These are phyloP conservation scores for Vidua chalybeata DNA, from an alignment of 2,113 vertebrate species.

Conservation along the genomic window DNA sequence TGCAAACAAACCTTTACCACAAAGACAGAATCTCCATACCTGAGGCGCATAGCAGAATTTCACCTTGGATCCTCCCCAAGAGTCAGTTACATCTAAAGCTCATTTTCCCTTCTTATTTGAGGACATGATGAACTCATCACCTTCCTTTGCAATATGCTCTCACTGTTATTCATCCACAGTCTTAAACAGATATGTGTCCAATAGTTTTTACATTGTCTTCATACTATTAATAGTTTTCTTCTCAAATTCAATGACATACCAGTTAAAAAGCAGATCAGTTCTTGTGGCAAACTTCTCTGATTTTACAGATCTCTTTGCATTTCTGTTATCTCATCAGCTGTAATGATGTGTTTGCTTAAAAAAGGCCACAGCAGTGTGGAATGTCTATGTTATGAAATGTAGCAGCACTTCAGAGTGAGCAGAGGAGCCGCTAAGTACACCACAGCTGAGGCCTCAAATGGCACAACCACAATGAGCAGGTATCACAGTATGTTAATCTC, in stretches of 20 bases:
- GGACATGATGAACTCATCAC: neutral
- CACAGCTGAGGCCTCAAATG: conserved; percentile 13
- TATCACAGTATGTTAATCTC: conserved; percentile 42
- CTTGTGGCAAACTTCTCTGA: neutral
- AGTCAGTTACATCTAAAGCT: neutral
- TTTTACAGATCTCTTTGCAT: neutral
- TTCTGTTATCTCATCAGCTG: neutral
- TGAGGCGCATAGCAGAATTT: neutral
- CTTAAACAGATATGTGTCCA: neutral
- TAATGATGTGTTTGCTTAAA: neutral
- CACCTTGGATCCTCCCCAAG: neutral
- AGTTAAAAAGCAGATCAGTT: neutral
- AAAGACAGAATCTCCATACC: neutral
- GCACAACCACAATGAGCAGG: neutral
- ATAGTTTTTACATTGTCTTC: neutral
- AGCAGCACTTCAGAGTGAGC: neutral
- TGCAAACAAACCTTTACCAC: neutral
- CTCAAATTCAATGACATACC: neutral
- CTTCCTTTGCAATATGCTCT: neutral
- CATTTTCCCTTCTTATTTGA: neutral
- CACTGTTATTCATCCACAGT: neutral
- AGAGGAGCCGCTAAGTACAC: neutral
- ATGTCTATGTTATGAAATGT: neutral
- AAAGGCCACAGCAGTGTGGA: neutral
- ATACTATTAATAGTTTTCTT: neutral